phyloP scores from a whole-genome alignment of 2,113 vertebrate genomes.

The Cochlearius cochlearius region DNA sequence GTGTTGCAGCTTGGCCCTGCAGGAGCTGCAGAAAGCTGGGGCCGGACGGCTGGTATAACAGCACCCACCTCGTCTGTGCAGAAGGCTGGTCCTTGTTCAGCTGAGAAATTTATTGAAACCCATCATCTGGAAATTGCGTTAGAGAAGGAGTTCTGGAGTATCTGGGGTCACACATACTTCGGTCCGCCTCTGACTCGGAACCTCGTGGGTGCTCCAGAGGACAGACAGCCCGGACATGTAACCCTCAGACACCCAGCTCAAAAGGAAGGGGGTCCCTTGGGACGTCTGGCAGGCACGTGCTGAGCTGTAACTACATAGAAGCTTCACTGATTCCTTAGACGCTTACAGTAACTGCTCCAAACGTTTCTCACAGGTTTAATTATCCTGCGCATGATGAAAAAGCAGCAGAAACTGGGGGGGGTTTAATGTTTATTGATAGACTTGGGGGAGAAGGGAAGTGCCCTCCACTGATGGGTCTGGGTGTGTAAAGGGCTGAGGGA shows the following conservation, averaged over 20 bases:
- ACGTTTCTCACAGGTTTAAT: not conserved
- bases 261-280: not conserved
- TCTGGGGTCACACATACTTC: not conserved
- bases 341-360: not conserved
- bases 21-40: not conserved
- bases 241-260: not conserved
- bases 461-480: too few relatives aligned
- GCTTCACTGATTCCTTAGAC: not conserved
- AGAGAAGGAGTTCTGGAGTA: not conserved
- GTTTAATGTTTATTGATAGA: not conserved
- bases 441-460: not conserved
- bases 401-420: not conserved
- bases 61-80: not conserved
- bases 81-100: not conserved
- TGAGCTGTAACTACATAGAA: not conserved
- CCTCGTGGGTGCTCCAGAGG: not conserved
- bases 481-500: not conserved
- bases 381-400: not conserved
- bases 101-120: not conserved
- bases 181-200: not conserved
- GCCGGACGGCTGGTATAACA: accelerated
- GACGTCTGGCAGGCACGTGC: too few relatives aligned
- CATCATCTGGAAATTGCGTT: not conserved
- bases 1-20: not conserved
- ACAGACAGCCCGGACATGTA: not conserved